These are phyloP conservation scores for Altica lythri DNA, from an alignment of 2,888 invertebrate species.

Conservation along the genomic window DNA sequence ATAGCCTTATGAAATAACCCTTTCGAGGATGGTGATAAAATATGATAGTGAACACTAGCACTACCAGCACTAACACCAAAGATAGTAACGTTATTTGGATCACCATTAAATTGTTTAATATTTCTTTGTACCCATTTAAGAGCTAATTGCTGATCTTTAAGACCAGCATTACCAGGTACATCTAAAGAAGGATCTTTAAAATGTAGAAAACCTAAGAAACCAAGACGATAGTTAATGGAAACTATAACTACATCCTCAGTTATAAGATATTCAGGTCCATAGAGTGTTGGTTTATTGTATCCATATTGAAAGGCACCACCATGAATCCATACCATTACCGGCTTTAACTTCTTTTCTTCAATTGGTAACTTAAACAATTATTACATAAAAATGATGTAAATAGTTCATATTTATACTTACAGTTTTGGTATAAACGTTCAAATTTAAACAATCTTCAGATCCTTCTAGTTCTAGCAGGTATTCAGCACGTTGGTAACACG, in stretches of 20 bases:
- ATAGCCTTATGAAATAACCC: slow-evolving; percentile 44
- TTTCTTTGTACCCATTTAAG: slow-evolving; percentile 61
- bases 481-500: slow-evolving; percentile 29
- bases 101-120: slow-evolving; percentile 49
- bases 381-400: not conserved
- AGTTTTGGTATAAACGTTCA: slow-evolving; percentile 32
- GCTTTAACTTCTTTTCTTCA: slow-evolving; percentile 37
- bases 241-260: slow-evolving; percentile 58
- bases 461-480: slow-evolving; percentile 27
- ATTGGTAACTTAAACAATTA: slow-evolving; percentile 25
- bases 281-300: slow-evolving; percentile 46
- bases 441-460: slow-evolving; percentile 35
- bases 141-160: slow-evolving; percentile 61
- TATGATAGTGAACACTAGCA: slow-evolving; percentile 29
- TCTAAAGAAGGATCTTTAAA: slow-evolving; percentile 57
- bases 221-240: slow-evolving; percentile 58
- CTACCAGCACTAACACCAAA: slow-evolving; percentile 35
- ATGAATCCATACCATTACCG: slow-evolving; percentile 57
- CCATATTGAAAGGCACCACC: slow-evolving; percentile 53
- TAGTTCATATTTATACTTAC: slow-evolving; percentile 20
- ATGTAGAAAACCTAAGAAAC: slow-evolving; percentile 59
- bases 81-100: slow-evolving; percentile 52
- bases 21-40: slow-evolving; percentile 29
- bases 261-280: slow-evolving; percentile 58
- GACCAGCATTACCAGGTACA: slow-evolving; percentile 61